Base-by-base conservation (phyloP, 2,113 vertebrate genomes). In the Sigmodon hispidus region DNA sequence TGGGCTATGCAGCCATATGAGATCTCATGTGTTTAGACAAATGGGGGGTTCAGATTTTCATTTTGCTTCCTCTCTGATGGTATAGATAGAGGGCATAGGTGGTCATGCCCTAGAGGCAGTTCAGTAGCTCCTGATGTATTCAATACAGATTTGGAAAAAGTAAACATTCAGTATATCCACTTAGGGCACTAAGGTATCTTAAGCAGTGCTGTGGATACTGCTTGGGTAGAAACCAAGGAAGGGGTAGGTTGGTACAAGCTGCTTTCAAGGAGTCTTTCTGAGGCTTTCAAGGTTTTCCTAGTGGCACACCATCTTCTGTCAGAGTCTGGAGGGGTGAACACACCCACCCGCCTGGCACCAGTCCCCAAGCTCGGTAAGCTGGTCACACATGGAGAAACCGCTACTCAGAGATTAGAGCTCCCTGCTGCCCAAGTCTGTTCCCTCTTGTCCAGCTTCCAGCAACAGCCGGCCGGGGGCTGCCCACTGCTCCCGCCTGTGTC, bases 381-480 rank as follows among this genome's bases (percentile, higher is more conserved):
- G 97, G 97, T 97, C 97, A 95, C 97, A 96, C 12, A 0, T 94
- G 97, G 95, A 57, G 0, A 91, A 94, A 96, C 92, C 0, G 0
- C 94, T 92, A 92, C 96, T 98, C 97, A 94, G 0, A 87, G 96
- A 97, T 98, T 98, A 98, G 95, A 96, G 97, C 95, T 92, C 95
- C 96, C 90, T 77, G 96, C 97, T 98, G 97, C 96, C 96, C 97
- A 98, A 98, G 98, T 96, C 97, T 97, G 97, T 96, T 97, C 97
- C 90, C 89, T 98, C 95, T 96, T 98, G 97, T 98, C 96, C 89
- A 16, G 0, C 36, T 73, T 98, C 95, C 97, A 98, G 97, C 87
- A 96, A 96, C 96, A 96, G 97, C 96, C 75, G 70, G 79, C 92
- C 2, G 0, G 94, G 95, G 83, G 67, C 97, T 97, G 97, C 93